Percentiles rank a stretch among this genome's conserved stretches.
phyloP scores from a whole-genome alignment of 2,113 vertebrate species.

The Lathamus discolor region DNA sequence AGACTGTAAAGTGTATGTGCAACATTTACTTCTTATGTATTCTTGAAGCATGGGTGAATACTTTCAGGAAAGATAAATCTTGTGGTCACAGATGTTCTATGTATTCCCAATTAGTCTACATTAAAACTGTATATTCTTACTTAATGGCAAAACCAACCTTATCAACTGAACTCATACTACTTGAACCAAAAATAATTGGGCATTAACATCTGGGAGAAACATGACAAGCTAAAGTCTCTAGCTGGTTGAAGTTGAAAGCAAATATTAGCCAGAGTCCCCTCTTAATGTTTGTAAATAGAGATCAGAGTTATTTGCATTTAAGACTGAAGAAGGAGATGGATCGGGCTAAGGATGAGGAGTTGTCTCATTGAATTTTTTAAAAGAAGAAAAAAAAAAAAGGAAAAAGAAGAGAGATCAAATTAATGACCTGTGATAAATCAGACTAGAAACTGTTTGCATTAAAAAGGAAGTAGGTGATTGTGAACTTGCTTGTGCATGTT shows the following conservation, averaged over 20 bases:
- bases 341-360: not conserved
- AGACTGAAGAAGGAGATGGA: not conserved
- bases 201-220: not conserved
- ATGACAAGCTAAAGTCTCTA: not conserved
- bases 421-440: slow-evolving; percentile 69
- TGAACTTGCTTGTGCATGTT: slow-evolving; percentile 50
- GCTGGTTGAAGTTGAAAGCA: slow-evolving; percentile 34
- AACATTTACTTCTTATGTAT: not conserved
- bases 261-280: not conserved
- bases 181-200: slow-evolving; percentile 4
- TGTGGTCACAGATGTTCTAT: not conserved
- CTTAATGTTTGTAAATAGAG: slow-evolving; percentile 25
- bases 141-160: not conserved
- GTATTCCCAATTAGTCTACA: not conserved
- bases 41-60: not conserved
- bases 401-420: not conserved
- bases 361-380: slow-evolving; percentile 5
- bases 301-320: not conserved
- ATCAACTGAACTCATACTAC: not conserved
- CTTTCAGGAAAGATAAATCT: slow-evolving; percentile 10
- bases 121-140: not conserved
- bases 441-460: slow-evolving; percentile 53
- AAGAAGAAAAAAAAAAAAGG: not conserved
- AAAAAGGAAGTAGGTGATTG: slow-evolving; percentile 64
- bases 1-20: not conserved